Evolutionary conservation across 2,113 vertebrate genomes (phyloP).

Genomic region (Macroglossus sobrinus): DNA sequence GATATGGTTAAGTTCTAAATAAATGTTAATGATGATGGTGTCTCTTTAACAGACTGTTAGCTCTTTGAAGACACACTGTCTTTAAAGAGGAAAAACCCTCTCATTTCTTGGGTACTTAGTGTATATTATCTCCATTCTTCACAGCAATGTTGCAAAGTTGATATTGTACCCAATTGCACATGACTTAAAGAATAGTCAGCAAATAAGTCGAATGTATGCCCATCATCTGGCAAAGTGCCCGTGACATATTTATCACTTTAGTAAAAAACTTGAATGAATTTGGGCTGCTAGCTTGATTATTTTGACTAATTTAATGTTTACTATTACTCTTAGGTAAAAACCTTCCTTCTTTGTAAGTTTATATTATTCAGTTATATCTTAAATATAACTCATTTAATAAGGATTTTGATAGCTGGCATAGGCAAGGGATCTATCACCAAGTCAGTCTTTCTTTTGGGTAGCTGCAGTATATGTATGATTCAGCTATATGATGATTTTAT

Average conservation of each 20-base stretch:
- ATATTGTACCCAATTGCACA: neutral
- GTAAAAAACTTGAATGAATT: neutral
- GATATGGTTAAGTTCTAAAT: neutral
- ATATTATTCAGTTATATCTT: neutral
- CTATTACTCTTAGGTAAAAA: neutral
- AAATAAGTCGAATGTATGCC: neutral
- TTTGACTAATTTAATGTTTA: neutral
- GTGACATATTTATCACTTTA: neutral
- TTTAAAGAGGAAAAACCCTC: neutral
- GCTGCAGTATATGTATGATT: neutral
- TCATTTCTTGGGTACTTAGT: neutral
- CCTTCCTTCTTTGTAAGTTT: neutral
- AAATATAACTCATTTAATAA: neutral
- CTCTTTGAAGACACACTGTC: neutral
- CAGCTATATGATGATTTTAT: neutral
- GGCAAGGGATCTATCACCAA: neutral
- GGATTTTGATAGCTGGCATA: neutral
- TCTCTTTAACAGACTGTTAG: neutral
- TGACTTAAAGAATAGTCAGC: neutral
- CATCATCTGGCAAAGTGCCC: neutral
- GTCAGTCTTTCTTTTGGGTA: neutral
- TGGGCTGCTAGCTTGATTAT: neutral
- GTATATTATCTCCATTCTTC: neutral
- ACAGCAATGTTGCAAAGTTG: neutral
- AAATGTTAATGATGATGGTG: neutral